Evolutionary conservation across 2,888 invertebrate species (phyloP).

Genomic region (Reticulitermes lucifugus): DNA sequence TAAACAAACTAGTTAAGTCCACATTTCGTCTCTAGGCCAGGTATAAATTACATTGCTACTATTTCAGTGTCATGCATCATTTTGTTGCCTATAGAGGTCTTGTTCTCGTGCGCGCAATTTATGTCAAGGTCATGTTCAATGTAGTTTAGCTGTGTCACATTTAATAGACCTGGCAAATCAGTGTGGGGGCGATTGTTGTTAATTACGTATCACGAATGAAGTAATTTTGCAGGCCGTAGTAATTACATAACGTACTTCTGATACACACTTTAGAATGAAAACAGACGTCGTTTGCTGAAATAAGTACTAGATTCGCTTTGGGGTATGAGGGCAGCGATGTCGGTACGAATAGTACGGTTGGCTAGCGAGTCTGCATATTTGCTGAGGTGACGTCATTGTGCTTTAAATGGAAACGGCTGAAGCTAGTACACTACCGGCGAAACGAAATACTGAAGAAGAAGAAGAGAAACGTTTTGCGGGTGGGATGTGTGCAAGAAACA

Average conservation of each 20-base stretch:
- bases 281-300: conserved; percentile 20
- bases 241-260: too few relatives aligned
- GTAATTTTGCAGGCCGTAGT: neutral
- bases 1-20: neutral
- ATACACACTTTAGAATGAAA: neutral
- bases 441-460: neutral
- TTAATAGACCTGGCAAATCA: neutral
- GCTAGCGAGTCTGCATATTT: conserved; percentile 50
- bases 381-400: conserved; percentile 51
- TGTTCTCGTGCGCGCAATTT: neutral
- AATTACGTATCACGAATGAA: neutral
- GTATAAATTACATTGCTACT: neutral
- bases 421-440: conserved; percentile 27
- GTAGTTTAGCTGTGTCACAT: neutral
- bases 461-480: neutral
- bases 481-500: neutral
- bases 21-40: neutral
- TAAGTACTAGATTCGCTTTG: conserved; percentile 21
- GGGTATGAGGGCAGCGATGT: neutral
- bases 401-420: conserved; percentile 53
- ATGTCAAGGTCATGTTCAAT: conserved; percentile 24
- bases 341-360: conserved; percentile 20
- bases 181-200: neutral
- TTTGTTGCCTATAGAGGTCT: neutral
- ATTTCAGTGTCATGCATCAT: neutral